Percentiles rank a stretch among this genome's conserved stretches.
Evolutionary conservation across 2,797 vertebrate species (phyloP).

Genomic region (Alectoris magna): DNA sequence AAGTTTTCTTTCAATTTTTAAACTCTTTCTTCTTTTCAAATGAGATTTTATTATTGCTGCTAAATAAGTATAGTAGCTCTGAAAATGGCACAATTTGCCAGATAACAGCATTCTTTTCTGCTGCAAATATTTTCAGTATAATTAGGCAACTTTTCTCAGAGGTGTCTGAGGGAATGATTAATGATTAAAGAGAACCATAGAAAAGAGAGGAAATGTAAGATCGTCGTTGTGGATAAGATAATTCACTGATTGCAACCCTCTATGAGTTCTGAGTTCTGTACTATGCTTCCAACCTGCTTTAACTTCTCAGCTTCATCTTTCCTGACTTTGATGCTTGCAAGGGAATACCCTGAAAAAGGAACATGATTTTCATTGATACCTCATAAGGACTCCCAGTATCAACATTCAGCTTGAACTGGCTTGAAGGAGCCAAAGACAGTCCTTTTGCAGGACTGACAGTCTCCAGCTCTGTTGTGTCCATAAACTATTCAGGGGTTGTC

Average conservation of each 20-base stretch:
- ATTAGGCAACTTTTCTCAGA: not conserved
- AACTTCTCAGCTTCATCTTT: not conserved
- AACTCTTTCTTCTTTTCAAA: not conserved
- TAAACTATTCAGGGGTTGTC: not conserved
- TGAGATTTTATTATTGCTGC: not conserved
- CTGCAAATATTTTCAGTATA: not conserved
- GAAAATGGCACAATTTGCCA: not conserved
- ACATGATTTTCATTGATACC: not conserved
- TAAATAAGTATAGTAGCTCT: not conserved
- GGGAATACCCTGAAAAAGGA: not conserved
- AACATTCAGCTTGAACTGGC: not conserved
- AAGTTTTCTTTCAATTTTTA: not conserved
- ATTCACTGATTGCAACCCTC: not conserved
- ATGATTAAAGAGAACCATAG: not conserved
- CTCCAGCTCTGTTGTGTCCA: not conserved
- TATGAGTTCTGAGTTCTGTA: not conserved
- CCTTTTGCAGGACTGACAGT: not conserved
- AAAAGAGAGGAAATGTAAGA: not conserved
- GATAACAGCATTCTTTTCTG: not conserved
- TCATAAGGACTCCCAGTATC: not conserved
- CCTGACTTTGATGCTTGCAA: not conserved
- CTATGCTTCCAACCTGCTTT: not conserved
- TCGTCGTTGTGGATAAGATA: not conserved
- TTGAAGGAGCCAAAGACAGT: not conserved
- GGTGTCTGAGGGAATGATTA: not conserved